Conservation (phyloP, 1,140 invertebrate species). For the Danaus melanippus region DNA sequence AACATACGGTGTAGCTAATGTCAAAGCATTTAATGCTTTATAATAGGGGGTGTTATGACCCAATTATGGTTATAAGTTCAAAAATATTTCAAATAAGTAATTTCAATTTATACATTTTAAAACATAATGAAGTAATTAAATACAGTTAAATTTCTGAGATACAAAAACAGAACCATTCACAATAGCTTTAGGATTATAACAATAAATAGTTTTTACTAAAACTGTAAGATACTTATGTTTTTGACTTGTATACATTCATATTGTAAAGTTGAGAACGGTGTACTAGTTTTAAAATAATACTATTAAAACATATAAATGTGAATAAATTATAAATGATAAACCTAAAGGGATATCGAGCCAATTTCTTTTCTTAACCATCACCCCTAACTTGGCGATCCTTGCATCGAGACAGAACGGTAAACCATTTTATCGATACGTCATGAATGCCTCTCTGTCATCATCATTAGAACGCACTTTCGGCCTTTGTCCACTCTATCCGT, state of each 20-base stretch:
- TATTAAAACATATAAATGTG: constrained; percentile 67
- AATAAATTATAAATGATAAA: constrained; percentile 65
- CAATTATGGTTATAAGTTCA: constrained; percentile 28
- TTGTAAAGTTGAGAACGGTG: constrained; percentile 60
- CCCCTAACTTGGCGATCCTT: constrained; percentile 58
- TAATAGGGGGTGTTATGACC: constrained; percentile 46
- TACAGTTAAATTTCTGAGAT: constrained; percentile 44
- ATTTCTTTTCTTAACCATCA: constrained; percentile 57
- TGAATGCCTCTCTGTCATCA: constrained; percentile 70
- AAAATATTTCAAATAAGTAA: constrained; percentile 27
- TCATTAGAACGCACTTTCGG: constrained; percentile 65
- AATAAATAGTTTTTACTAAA: constrained; percentile 63
- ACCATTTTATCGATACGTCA: constrained; percentile 67
- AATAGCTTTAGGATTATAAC: constrained; percentile 64
- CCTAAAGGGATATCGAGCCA: constrained; percentile 45
- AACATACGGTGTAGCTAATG: constrained; percentile 56
- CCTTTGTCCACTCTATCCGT: constrained; percentile 61
- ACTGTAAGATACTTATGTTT: constrained; percentile 69
- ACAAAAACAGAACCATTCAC: constrained; percentile 58
- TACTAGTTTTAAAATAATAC: constrained; percentile 62
- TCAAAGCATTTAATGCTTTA: constrained; percentile 63
- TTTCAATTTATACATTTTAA: constrained; percentile 23
- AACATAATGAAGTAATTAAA: constrained; percentile 37
- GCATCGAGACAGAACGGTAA: constrained; percentile 68
- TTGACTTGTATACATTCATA: constrained; percentile 70